These are phyloP conservation scores for Ecdyonurus torrentis DNA, from an alignment of 2,888 invertebrate genomes.

Conservation along the genomic window DNA sequence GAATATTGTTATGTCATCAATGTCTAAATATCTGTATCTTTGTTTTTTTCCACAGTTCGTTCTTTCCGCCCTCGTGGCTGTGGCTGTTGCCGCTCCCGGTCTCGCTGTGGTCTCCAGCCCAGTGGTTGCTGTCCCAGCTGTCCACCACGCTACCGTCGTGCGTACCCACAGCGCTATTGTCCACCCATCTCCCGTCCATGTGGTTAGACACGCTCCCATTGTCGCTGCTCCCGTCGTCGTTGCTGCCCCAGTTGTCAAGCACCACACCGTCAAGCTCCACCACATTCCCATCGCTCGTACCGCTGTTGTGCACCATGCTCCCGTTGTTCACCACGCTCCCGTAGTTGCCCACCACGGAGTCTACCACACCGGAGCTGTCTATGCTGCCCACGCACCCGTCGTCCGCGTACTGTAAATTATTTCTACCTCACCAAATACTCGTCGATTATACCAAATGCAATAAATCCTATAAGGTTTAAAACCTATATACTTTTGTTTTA, in stretches of 20 bases:
- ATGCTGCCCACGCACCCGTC: background rate
- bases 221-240: background rate
- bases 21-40: no score
- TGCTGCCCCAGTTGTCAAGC: background rate
- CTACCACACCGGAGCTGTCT: background rate
- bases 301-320: background rate
- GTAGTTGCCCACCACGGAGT: background rate
- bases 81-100: background rate
- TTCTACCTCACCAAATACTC: background rate
- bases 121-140: background rate
- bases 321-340: constrained; percentile 4
- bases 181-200: background rate
- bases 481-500: no score
- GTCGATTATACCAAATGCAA: background rate
- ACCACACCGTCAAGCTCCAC: background rate
- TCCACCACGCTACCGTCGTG: background rate
- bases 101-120: background rate
- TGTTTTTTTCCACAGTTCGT: background rate
- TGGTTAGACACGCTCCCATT: background rate
- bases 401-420: background rate
- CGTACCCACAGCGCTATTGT: background rate
- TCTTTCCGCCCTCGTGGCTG: background rate
- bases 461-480: background rate
- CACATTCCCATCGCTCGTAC: background rate
- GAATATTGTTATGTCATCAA: no score